These are phyloP conservation scores for Phymorhynchus buccinoides DNA, from an alignment of 1,140 invertebrate species.

Conservation along the genomic window DNA sequence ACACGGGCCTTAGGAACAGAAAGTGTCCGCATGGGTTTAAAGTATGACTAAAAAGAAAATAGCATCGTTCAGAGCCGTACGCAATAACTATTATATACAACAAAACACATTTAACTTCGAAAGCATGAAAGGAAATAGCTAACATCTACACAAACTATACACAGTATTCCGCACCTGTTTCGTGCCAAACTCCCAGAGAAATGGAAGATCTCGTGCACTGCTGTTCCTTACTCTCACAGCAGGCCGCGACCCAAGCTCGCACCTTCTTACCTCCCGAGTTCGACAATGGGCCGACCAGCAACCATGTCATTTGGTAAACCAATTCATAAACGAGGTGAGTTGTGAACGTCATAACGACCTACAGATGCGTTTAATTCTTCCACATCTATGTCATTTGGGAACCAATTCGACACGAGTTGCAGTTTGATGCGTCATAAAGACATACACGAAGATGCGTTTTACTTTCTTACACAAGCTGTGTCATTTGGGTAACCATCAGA, in stretches of 20 bases:
- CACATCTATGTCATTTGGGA: constrained; percentile 72
- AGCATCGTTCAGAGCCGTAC: too few species aligned
- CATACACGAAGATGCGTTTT: too few species aligned
- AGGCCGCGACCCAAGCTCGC: constrained; percentile 75
- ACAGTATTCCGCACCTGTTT: constrained; percentile 64
- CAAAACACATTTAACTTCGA: too few species aligned
- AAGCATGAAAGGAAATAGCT: too few species aligned
- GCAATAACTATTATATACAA: too few species aligned
- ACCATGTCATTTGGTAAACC: constrained; percentile 74
- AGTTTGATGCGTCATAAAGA: too few species aligned
- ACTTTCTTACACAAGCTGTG: too few species aligned
- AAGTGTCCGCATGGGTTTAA: too few species aligned
- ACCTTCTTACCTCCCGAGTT: constrained; percentile 82
- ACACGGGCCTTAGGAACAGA: too few species aligned
- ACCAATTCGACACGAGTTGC: background rate
- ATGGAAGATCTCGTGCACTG: constrained; percentile 66
- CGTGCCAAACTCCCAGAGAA: constrained; percentile 71
- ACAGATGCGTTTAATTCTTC: too few species aligned
- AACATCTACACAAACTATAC: background rate
- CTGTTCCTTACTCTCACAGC: constrained; percentile 61
- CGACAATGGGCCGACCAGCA: constrained; percentile 87
- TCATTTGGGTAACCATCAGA: background rate
- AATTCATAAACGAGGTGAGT: background rate
- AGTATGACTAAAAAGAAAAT: too few species aligned
- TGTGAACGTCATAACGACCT: too few species aligned